phyloP scores from a whole-genome alignment of 2,113 vertebrate species.

The Oryzias melastigma region DNA sequence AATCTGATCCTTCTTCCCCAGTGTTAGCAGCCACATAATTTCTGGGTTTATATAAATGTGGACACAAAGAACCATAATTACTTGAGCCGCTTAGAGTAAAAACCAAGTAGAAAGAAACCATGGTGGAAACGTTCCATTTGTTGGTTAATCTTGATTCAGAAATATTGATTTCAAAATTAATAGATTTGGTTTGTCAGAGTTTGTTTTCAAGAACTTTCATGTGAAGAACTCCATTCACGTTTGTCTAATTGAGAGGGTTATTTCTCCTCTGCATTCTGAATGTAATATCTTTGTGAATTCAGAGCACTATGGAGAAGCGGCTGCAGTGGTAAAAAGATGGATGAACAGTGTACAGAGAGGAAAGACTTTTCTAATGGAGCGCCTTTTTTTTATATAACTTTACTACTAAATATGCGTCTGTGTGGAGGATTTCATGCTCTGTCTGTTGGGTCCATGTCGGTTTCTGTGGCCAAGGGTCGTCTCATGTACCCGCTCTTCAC shows the following conservation, averaged over 20 bases:
- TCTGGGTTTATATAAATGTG: constrained; percentile 9
- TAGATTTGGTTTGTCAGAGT: too few species aligned
- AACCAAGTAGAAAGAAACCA: too few species aligned
- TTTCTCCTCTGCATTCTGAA: not conserved
- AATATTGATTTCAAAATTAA: too few species aligned
- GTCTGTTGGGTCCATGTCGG: constrained; percentile 7
- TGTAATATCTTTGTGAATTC: not conserved
- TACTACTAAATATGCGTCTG: constrained; percentile 15
- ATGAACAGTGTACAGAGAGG: constrained; percentile 3
- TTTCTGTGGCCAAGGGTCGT: not conserved
- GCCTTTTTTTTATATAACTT: not conserved
- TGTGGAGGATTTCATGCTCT: constrained; percentile 4
- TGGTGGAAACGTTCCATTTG: too few species aligned
- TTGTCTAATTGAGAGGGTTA: not conserved
- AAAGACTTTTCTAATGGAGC: constrained; percentile 20
- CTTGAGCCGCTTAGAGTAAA: not conserved
- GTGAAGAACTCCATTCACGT: too few species aligned
- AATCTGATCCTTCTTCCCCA: constrained; percentile 5
- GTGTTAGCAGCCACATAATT: constrained; percentile 3
- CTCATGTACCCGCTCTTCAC: constrained; percentile 3
- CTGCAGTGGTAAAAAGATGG: constrained; percentile 1
- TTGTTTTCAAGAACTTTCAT: too few species aligned
- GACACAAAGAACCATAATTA: not conserved
- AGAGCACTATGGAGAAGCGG: not conserved
- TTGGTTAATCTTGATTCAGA: too few species aligned